phyloP scores from a whole-genome alignment of 2,888 invertebrate species.

The Rhaphigaster nebulosa region DNA sequence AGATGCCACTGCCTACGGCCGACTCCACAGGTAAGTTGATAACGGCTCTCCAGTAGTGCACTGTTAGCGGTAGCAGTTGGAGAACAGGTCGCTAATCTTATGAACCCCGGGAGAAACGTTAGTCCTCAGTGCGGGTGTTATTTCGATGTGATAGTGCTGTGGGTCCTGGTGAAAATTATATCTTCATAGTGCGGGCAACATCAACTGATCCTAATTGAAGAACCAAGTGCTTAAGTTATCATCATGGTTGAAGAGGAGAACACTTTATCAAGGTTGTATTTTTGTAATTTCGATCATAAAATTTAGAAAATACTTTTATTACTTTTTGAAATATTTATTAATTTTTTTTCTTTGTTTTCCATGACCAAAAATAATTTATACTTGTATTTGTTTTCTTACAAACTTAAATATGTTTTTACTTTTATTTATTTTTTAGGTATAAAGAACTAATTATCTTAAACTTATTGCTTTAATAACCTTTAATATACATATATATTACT shows the following conservation, averaged over 20 bases:
- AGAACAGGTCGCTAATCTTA: not conserved
- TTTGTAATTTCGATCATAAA: not conserved
- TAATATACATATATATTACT: too few relatives aligned
- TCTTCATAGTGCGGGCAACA: not conserved
- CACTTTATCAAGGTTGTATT: constrained; percentile 37
- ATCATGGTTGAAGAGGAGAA: constrained; percentile 32
- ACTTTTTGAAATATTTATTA: too few relatives aligned
- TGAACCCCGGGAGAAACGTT: not conserved
- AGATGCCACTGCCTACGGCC: not conserved
- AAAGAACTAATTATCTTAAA: too few relatives aligned
- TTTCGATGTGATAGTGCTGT: constrained; percentile 29
- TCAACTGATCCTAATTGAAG: not conserved
- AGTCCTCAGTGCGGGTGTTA: constrained; percentile 30
- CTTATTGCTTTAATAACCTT: too few relatives aligned
- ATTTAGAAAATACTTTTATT: not conserved
- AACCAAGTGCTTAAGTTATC: not conserved
- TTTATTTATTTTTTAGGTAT: too few relatives aligned
- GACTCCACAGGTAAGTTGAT: constrained; percentile 40
- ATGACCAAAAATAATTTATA: too few relatives aligned
- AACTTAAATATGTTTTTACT: too few relatives aligned
- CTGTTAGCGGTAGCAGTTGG: constrained; percentile 43
- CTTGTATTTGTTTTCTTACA: too few relatives aligned
- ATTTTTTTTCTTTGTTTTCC: too few relatives aligned
- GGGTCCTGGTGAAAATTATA: not conserved
- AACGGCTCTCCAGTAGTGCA: constrained; percentile 41